Base-by-base conservation (phyloP, 2,797 vertebrate species). In the Hippoglossus hippoglossus region DNA sequence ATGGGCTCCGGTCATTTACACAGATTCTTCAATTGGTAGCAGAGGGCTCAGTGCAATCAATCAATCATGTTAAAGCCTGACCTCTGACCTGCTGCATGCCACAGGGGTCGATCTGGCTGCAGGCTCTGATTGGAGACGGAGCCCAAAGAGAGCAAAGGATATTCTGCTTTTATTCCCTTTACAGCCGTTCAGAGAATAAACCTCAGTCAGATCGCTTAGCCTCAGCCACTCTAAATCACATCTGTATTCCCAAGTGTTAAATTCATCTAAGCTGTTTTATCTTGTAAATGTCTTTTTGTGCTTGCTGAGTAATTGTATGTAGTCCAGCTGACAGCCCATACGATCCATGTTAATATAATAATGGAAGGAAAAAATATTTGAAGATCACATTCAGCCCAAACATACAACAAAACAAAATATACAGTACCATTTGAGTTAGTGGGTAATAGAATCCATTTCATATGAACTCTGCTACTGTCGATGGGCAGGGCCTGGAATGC, bases 1-100 rank as follows among this genome's bases (percentile, higher is more conserved):
- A 70, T 57, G 63, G 54, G 67, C 50, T 79, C 26, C 57, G 65
- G 63, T 82, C 41, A 49, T 71, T 85, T 67, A 28, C 58, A 70
- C 67, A 80, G 74, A 87, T 79, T 71, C 71, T 47, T 68, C 59
- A 71, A 73, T 76, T 39, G 56, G 82, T 53, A 69, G 58, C 69
- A 71, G 39, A 68, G 13, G 63, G 65, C 51, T 85, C 63, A 72
- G 61, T 46, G 56, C 52, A 53, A 81, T 85, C 66, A 67, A 50
- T 77, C 76, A 85, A 51, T 87, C 71, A 68, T 71, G 67, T 85
- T 73, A 69, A 69, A 79, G 75, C 63, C 26, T 73, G 73, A 84
- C 84, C 72, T 81, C 65, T 52, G 62, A 79, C 67, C 51, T 51
- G 25, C 41, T 76, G 61, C 66, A 51, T 1, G 36, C 28, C 64